These are phyloP conservation scores for Hirundo rustica DNA, from an alignment of 2,797 vertebrate genomes.

Conservation along the genomic window DNA sequence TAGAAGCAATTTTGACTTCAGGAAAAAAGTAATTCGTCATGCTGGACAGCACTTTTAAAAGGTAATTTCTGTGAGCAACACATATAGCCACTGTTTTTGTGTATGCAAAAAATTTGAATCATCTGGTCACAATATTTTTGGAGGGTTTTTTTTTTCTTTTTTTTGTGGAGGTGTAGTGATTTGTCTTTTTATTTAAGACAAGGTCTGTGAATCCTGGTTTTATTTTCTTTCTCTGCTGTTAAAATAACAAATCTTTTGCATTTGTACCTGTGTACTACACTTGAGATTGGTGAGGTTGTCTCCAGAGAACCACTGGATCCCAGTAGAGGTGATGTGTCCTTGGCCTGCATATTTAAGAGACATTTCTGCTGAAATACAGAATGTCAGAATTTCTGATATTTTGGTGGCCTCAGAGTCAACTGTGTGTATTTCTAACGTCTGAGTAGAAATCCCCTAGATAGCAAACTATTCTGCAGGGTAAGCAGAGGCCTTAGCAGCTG, in stretches of 20 bases:
- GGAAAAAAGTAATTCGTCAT: background rate
- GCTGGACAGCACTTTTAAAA: background rate
- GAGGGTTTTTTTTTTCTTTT: too few species aligned
- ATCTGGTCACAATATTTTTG: background rate
- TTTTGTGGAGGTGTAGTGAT: background rate
- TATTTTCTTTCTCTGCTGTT: background rate
- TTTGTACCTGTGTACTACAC: background rate
- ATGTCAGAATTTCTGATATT: background rate
- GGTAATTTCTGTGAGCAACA: background rate
- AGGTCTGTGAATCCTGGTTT: background rate
- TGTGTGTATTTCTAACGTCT: background rate
- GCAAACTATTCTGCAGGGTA: background rate
- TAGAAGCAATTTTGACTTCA: background rate
- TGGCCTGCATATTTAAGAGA: background rate
- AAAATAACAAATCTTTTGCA: background rate
- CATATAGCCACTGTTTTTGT: background rate
- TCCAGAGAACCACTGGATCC: background rate
- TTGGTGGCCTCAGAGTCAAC: background rate
- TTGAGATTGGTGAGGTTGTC: background rate
- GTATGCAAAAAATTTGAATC: background rate
- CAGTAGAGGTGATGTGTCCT: background rate
- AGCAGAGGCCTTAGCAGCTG: background rate
- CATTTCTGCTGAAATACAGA: background rate
- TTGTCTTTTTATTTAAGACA: background rate
- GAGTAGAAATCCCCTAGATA: background rate